Percentiles rank a stretch among this genome's conserved stretches.
phyloP scores from a whole-genome alignment of 2,113 vertebrate species.

The Colinus virginianus region DNA sequence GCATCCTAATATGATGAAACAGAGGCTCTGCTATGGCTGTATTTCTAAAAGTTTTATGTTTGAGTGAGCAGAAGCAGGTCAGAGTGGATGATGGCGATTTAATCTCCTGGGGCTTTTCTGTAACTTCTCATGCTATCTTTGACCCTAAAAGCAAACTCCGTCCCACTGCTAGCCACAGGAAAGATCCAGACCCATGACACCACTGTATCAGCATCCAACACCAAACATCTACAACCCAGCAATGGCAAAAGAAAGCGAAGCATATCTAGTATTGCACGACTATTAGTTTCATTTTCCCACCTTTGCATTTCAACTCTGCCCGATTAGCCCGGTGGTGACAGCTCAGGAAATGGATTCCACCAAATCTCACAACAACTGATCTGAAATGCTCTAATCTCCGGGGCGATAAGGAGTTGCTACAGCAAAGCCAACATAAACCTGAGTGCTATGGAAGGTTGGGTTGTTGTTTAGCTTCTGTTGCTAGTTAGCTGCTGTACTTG shows the following conservation, averaged over 20 bases:
- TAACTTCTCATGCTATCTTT: background rate
- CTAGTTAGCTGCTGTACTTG: constrained; percentile 52
- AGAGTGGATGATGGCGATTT: background rate
- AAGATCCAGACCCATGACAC: background rate
- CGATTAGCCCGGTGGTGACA: constrained; percentile 38
- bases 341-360: constrained; percentile 72
- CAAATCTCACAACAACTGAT: constrained; percentile 63
- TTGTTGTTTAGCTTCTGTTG: constrained; percentile 55
- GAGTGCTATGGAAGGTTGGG: constrained; percentile 47
- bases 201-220: background rate
- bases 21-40: background rate
- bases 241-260: rapidly evolving
- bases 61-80: background rate
- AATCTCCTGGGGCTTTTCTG: background rate
- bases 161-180: background rate
- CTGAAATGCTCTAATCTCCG: constrained; percentile 64
- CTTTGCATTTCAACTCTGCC: background rate
- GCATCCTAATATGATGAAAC: background rate
- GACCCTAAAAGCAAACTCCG: background rate
- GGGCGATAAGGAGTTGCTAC: constrained; percentile 82
- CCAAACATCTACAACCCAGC: background rate
- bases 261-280: rapidly evolving
- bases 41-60: background rate
- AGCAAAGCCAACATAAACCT: constrained; percentile 78
- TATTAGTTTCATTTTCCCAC: background rate